These are phyloP conservation scores for Heliocidaris tuberculata DNA, from an alignment of 35 echinoderm and acorn worm genomes.

Conservation along the genomic window DNA sequence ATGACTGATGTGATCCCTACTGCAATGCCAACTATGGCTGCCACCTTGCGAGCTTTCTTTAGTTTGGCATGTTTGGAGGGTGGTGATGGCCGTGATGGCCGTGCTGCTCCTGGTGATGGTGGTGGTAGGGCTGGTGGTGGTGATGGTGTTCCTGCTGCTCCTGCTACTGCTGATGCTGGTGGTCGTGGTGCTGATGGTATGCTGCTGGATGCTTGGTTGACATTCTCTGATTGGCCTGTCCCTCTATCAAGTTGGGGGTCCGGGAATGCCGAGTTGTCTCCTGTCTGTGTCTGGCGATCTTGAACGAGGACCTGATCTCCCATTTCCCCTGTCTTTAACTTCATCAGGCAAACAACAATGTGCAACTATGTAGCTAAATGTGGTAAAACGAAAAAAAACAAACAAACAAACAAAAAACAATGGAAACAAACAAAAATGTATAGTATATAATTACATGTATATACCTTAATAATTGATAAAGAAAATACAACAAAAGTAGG, in stretches of 20 bases:
- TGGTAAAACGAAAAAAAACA: too few relatives aligned
- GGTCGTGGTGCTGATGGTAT: too few relatives aligned
- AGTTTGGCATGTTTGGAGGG: background rate
- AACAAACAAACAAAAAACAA: too few relatives aligned
- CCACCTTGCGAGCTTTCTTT: background rate
- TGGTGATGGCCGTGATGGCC: background rate
- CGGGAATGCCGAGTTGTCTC: background rate
- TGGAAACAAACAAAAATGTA: too few relatives aligned
- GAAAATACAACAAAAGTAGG: too few relatives aligned
- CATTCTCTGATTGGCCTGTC: background rate
- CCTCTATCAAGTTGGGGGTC: background rate
- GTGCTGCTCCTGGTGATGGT: background rate
- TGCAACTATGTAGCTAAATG: too few relatives aligned
- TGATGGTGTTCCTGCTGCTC: background rate
- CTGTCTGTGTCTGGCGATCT: background rate
- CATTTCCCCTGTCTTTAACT: background rate
- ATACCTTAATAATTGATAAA: too few relatives aligned
- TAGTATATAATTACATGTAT: too few relatives aligned
- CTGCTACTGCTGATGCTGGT: background rate
- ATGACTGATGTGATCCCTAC: background rate
- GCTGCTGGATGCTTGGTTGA: too few relatives aligned
- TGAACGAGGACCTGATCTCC: background rate
- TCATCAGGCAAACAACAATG: background rate
- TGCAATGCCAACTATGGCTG: background rate
- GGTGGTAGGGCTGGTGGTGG: background rate